These are phyloP conservation scores for Platygyra sinensis DNA, from an alignment of 64 coral and sea anemone species.

Conservation along the genomic window DNA sequence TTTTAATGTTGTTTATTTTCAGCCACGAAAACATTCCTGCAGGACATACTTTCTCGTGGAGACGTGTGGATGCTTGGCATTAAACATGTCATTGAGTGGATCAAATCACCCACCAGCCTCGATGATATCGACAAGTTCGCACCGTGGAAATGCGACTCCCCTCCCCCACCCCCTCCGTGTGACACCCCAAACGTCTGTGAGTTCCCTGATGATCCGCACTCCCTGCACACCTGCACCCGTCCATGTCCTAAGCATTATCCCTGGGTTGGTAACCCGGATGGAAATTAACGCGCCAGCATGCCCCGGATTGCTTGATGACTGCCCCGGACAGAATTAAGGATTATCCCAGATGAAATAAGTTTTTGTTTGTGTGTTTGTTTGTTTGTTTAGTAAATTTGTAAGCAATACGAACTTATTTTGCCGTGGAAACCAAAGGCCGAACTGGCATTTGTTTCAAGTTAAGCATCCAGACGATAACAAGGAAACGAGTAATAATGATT, in stretches of 20 bases:
- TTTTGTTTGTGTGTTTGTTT: too few relatives aligned
- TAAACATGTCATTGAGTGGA: constrained; percentile 90
- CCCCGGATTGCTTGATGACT: background rate
- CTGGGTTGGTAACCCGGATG: constrained; percentile 84
- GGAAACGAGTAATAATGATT: too few relatives aligned
- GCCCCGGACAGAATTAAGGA: background rate
- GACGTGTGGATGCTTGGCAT: constrained; percentile 87
- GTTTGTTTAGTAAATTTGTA: too few relatives aligned
- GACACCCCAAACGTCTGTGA: constrained; percentile 58
- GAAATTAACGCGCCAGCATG: constrained; percentile 14
- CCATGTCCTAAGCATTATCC: constrained; percentile 77
- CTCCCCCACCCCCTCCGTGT: constrained; percentile 69
- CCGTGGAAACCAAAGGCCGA: too few relatives aligned
- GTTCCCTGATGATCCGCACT: constrained; percentile 38
- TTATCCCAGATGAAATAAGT: background rate
- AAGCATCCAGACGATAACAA: too few relatives aligned
- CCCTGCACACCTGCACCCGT: constrained; percentile 51
- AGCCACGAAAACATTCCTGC: constrained; percentile 76
- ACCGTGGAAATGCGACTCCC: constrained; percentile 86
- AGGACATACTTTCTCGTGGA: constrained; percentile 24
- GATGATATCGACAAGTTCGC: constrained; percentile 80
- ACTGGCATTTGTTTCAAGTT: too few relatives aligned
- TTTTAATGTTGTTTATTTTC: background rate
- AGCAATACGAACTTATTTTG: too few relatives aligned
- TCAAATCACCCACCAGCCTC: constrained; percentile 69